A percentile compares a stretch with the other conserved stretches of the same genome.
These are phyloP conservation scores for Misgurnus mizolepis DNA, from an alignment of 2,113 vertebrate genomes.

Conservation along the genomic window DNA sequence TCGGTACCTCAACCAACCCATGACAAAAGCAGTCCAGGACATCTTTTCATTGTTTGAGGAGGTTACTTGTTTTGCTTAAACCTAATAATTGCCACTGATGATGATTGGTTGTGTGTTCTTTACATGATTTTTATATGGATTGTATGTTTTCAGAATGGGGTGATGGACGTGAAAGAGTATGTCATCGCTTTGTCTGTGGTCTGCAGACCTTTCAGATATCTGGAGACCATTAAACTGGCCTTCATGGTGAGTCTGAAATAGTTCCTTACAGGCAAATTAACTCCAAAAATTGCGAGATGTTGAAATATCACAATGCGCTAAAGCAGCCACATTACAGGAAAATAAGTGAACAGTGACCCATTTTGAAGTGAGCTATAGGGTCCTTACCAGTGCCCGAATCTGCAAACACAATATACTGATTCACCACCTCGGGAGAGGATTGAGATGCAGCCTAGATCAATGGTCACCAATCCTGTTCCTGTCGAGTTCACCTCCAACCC, in stretches of 20 bases:
- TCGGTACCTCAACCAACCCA: conserved; percentile 76
- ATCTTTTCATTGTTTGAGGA: conserved; percentile 86
- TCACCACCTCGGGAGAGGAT: no score
- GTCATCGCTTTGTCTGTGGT: conserved; percentile 87
- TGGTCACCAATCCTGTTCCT: no score
- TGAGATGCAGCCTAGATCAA: no score
- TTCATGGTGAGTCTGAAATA: conserved; percentile 77
- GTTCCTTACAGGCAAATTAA: neutral
- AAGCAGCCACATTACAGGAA: no score
- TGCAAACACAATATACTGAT: no score
- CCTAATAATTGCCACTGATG: neutral
- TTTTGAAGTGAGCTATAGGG: no score
- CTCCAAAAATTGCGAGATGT: no score
- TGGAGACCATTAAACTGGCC: conserved; percentile 88
- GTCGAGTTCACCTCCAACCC: no score
- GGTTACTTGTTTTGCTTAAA: conserved; percentile 65
- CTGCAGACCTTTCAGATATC: conserved; percentile 81
- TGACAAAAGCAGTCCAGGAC: conserved; percentile 77
- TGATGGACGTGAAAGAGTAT: conserved; percentile 84
- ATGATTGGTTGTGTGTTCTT: neutral
- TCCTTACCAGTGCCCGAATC: no score
- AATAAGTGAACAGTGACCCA: no score
- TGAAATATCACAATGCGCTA: no score
- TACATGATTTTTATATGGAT: neutral
- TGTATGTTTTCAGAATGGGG: conserved; percentile 70